Conservation (phyloP, 1,140 invertebrate genomes). For the Drosophila micromelanica region DNA sequence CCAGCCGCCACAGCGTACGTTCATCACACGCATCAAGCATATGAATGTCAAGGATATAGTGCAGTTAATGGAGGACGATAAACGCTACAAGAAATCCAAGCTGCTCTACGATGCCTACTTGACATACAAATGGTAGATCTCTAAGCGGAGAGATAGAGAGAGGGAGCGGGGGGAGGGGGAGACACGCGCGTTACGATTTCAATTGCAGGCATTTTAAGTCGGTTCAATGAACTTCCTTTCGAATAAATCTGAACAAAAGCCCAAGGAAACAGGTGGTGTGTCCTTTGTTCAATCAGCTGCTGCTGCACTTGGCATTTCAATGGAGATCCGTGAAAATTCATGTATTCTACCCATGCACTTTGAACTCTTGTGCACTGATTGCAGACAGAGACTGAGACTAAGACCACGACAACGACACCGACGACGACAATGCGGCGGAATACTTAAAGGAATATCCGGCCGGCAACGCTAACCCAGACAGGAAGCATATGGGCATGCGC, state of each 20-base stretch:
- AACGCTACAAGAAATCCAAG: conserved; percentile 37
- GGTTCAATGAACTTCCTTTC: conserved; percentile 77
- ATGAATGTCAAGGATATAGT: conserved; percentile 59
- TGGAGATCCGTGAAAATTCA: conserved; percentile 43
- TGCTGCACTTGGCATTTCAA: conserved; percentile 63
- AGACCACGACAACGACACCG: conserved; percentile 22
- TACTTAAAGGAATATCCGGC: conserved; percentile 80
- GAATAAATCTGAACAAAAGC: conserved; percentile 60
- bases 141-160: too few species aligned
- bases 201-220: conserved; percentile 34
- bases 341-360: conserved; percentile 62
- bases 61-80: conserved; percentile 45
- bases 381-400: conserved; percentile 32
- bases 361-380: conserved; percentile 75
- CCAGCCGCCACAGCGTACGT: not conserved
- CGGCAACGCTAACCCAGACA: conserved; percentile 43
- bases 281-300: conserved; percentile 61
- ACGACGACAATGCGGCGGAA: conserved; percentile 48
- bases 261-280: conserved; percentile 79
- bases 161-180: not conserved
- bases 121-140: conserved; percentile 39
- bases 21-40: conserved; percentile 30
- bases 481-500: conserved; percentile 78
- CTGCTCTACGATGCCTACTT: conserved; percentile 56
- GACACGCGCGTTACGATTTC: conserved; percentile 38